phyloP scores from a whole-genome alignment of 2,888 invertebrate species.

The Apodemia mormo region DNA sequence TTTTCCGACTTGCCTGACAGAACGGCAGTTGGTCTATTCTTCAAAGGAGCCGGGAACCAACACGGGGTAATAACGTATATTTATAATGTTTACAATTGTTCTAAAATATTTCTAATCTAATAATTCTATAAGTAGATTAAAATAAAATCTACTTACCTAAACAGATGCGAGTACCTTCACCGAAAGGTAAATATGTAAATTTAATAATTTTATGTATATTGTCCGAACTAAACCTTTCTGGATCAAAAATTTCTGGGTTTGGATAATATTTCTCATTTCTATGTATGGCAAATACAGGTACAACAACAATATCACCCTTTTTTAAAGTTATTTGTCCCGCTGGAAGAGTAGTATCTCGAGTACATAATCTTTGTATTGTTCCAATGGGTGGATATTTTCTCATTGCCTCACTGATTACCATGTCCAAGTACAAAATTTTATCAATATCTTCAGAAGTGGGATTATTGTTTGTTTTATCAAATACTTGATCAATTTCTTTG shows the following conservation, averaged over 20 bases:
- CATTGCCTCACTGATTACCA: slow-evolving; percentile 62
- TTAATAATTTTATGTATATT: slow-evolving; percentile 45
- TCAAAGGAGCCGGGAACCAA: no score
- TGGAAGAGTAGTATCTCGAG: slow-evolving; percentile 50
- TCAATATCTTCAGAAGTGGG: slow-evolving; percentile 52
- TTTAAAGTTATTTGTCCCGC: slow-evolving; percentile 44
- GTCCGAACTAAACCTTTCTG: slow-evolving; percentile 44
- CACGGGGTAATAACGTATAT: no score
- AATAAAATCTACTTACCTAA: slow-evolving; percentile 57
- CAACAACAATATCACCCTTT: slow-evolving; percentile 40
- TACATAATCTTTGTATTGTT: slow-evolving; percentile 53
- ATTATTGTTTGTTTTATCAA: slow-evolving; percentile 46
- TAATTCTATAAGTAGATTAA: neutral
- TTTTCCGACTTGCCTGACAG: no score
- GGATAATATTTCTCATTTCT: slow-evolving; percentile 55
- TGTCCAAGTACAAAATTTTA: slow-evolving; percentile 56
- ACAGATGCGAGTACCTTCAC: slow-evolving; percentile 76
- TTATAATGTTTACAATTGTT: no score
- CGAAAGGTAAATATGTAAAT: slow-evolving; percentile 70
- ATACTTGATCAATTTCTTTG: slow-evolving; percentile 49
- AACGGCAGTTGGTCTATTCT: no score
- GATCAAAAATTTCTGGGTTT: slow-evolving; percentile 44
- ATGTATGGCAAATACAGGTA: slow-evolving; percentile 43
- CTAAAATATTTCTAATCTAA: no score
- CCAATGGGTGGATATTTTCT: slow-evolving; percentile 67